These are phyloP conservation scores for Podarcis muralis DNA, from an alignment of 2,113 vertebrate genomes.

Conservation along the genomic window DNA sequence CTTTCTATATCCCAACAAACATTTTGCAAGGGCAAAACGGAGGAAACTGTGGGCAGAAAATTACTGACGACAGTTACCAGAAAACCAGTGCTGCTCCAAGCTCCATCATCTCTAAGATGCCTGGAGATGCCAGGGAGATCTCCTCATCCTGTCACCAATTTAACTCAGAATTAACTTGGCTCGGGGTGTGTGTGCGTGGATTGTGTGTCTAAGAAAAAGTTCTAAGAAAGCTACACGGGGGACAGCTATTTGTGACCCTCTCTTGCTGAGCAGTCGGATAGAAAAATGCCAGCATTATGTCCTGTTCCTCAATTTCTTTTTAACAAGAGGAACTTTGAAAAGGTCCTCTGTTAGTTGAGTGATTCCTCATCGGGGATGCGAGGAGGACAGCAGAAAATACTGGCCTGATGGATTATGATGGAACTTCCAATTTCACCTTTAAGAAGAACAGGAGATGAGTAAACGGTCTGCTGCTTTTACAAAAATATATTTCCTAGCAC, in stretches of 20 bases:
- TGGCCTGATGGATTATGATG: constrained; percentile 5
- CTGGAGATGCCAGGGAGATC: background rate
- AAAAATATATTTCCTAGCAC: background rate
- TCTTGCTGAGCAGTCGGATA: background rate
- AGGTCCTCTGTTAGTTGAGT: background rate
- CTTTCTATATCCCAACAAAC: background rate
- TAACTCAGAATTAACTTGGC: background rate
- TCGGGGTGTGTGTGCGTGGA: background rate
- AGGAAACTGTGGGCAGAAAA: background rate
- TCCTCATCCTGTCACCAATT: background rate
- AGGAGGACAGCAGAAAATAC: background rate
- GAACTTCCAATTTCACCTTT: constrained; percentile 20
- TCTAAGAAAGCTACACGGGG: background rate
- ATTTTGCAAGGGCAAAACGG: background rate
- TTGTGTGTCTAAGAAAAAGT: background rate
- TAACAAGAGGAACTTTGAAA: background rate
- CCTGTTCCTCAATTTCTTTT: background rate
- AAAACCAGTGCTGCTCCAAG: background rate
- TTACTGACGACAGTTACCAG: background rate
- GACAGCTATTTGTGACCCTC: background rate
- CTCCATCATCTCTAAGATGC: background rate
- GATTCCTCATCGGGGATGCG: background rate
- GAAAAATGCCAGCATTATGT: background rate
- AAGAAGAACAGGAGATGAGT: background rate
- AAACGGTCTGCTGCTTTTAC: background rate